phyloP scores from a whole-genome alignment of 2,797 vertebrate genomes.

The Anguilla marmorata region DNA sequence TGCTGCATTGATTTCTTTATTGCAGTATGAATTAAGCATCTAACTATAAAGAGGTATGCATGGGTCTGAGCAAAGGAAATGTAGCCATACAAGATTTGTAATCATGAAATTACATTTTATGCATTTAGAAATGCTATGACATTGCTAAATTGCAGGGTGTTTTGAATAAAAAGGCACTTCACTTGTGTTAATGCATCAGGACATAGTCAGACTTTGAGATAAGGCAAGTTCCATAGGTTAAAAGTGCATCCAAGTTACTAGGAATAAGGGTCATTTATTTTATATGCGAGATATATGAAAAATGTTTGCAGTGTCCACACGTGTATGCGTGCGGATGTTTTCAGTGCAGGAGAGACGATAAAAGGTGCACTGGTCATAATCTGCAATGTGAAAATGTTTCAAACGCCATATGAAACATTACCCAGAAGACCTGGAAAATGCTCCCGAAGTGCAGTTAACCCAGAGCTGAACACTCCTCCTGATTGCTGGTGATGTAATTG shows the following conservation, averaged over 20 bases:
- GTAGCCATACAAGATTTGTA: too few species aligned
- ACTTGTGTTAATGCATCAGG: neutral
- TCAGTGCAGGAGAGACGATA: neutral
- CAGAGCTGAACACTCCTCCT: neutral
- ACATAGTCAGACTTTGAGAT: neutral
- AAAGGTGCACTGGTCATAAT: neutral
- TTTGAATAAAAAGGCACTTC: neutral
- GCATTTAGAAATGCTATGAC: neutral
- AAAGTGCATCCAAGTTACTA: neutral
- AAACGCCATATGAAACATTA: neutral
- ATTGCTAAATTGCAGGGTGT: neutral
- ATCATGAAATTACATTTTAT: neutral
- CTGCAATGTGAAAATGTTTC: neutral
- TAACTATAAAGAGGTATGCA: neutral
- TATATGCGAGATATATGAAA: neutral
- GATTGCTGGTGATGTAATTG: neutral
- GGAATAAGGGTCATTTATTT: neutral
- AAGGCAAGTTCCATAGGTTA: neutral
- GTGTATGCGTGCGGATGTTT: neutral
- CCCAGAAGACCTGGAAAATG: neutral
- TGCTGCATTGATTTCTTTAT: neutral
- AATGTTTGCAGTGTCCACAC: neutral
- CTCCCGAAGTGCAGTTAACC: neutral
- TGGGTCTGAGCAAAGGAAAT: neutral
- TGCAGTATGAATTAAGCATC: neutral